A percentile compares a stretch with the other conserved stretches of the same genome.
phyloP scores from a whole-genome alignment of 2,888 invertebrate genomes.

The Dyspetes luteomarginatus region DNA sequence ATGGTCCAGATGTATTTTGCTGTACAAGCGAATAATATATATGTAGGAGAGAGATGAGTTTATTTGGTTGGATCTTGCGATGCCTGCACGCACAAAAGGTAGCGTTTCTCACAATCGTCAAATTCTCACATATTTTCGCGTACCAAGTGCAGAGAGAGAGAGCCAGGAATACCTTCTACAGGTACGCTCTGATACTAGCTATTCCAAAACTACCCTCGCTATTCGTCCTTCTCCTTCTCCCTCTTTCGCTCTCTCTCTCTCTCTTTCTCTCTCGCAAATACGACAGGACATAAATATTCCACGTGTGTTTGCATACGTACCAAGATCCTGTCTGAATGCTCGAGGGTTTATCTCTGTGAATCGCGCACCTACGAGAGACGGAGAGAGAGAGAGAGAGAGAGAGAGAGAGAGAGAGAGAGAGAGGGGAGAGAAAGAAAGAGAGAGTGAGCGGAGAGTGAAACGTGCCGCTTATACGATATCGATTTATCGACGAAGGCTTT shows the following conservation, averaged over 20 bases:
- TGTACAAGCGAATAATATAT: no score
- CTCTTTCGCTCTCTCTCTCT: conserved; percentile 2
- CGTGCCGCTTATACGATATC: conserved; percentile 61
- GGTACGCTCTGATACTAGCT: conserved; percentile 21
- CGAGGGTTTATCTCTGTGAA: conserved; percentile 60
- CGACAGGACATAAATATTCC: conserved; percentile 63
- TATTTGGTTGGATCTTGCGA: conserved; percentile 59
- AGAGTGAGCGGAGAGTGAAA: conserved; percentile 46
- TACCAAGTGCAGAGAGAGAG: conserved; percentile 15
- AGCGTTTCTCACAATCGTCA: conserved; percentile 42
- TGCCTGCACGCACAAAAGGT: conserved; percentile 55
- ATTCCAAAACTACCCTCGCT: conserved; percentile 36
- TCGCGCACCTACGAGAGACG: conserved; percentile 37
- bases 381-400: conserved; percentile 12
- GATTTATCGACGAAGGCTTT: conserved; percentile 63
- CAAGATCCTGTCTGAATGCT: conserved; percentile 62
- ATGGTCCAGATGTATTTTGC: no score
- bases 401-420: conserved; percentile 30
- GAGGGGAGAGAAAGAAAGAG: neutral
- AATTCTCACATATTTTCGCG: conserved; percentile 38
- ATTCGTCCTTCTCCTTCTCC: conserved; percentile 32
- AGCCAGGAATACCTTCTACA: conserved; percentile 2
- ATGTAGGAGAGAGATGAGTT: no score
- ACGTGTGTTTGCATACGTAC: conserved; percentile 65
- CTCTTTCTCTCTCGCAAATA: conserved; percentile 49